Percentiles rank a stretch among this genome's conserved stretches.
Conservation (phyloP, 2,113 vertebrate species). For the Tychaedon coryphoeus region DNA sequence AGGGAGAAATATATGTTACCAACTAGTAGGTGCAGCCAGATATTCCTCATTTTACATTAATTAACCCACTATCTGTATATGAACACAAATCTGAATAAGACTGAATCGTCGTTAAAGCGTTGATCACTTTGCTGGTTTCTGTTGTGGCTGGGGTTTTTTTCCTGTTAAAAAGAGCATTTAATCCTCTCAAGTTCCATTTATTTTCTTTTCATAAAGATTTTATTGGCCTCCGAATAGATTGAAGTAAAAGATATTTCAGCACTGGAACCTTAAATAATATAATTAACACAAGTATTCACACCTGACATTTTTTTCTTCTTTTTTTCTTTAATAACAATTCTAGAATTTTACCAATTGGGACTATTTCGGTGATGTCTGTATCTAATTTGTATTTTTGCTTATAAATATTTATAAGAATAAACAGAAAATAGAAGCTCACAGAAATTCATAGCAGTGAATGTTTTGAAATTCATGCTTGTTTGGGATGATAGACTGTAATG, state of each 20-base stretch:
- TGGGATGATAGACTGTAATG: background rate
- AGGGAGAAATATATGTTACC: background rate
- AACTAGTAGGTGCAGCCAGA: background rate
- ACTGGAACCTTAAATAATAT: background rate
- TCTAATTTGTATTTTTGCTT: background rate
- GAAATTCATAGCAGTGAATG: background rate
- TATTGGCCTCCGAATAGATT: background rate
- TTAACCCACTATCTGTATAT: background rate
- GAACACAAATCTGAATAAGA: background rate
- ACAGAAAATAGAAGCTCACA: background rate
- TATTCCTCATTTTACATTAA: background rate
- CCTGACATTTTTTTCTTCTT: rapidly evolving
- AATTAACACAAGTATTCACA: background rate
- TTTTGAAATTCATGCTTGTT: background rate
- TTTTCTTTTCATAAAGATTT: background rate
- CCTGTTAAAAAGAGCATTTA: background rate
- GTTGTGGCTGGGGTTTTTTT: background rate
- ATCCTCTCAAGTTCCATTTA: background rate
- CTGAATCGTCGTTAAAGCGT: background rate
- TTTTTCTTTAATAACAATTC: background rate
- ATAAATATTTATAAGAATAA: background rate
- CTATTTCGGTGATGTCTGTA: background rate
- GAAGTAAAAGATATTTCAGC: background rate
- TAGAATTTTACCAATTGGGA: background rate
- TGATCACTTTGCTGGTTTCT: background rate